Conservation (phyloP, 2,888 invertebrate genomes). For the Drosophila nr. fundita region DNA sequence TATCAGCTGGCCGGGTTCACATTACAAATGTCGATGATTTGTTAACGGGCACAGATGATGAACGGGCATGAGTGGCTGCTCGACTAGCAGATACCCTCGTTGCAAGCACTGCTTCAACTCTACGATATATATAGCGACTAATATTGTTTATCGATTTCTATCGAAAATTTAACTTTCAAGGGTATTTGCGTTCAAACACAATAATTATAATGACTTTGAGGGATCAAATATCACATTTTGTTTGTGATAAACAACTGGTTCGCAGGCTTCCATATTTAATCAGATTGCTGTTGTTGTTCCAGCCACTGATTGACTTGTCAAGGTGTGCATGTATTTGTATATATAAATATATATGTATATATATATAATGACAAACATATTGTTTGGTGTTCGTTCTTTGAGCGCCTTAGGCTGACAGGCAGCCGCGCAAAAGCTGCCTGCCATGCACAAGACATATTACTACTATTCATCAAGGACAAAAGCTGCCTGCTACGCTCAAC, state of each 20-base stretch:
- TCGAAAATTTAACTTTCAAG: background rate
- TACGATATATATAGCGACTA: no score
- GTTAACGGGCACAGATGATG: slow-evolving; percentile 27
- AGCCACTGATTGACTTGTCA: slow-evolving; percentile 41
- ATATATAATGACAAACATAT: background rate
- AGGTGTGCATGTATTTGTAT: slow-evolving; percentile 2
- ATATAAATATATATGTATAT: background rate
- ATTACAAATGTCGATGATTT: slow-evolving; percentile 56
- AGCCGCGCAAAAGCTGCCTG: slow-evolving; percentile 23
- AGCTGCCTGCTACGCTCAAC: background rate
- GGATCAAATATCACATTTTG: slow-evolving; percentile 64
- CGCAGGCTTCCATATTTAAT: slow-evolving; percentile 5
- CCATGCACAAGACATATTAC: background rate
- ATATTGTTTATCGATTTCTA: background rate
- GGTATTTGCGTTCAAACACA: slow-evolving; percentile 37
- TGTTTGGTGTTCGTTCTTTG: background rate
- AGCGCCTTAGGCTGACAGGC: slow-evolving; percentile 6
- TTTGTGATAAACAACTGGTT: slow-evolving; percentile 58
- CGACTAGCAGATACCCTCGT: background rate
- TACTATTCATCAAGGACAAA: rapidly evolving
- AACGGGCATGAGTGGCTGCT: background rate
- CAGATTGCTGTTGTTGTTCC: slow-evolving; percentile 6
- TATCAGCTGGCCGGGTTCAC: slow-evolving; percentile 51
- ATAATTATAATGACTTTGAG: slow-evolving; percentile 43
- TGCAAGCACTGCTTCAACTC: background rate